Evolutionary conservation across 2,113 vertebrate species (phyloP), one percentile per base, ranked within the genome.

Genomic region (Pongo pygmaeus): DNA sequence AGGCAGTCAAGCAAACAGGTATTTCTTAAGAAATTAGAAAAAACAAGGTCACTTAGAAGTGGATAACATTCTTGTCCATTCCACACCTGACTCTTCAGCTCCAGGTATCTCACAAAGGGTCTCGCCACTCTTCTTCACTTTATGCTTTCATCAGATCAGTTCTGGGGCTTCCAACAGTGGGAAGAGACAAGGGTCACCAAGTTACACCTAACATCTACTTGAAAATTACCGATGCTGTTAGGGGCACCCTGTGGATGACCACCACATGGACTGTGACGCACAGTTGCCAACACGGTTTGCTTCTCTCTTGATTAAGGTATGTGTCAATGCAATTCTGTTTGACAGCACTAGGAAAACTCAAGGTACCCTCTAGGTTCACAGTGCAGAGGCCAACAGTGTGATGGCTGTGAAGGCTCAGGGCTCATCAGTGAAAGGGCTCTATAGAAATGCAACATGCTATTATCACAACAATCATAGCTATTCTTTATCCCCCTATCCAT

Each of bases 401-500:
- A 84, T 30, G 72, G 30, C 35, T 78, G 23, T 69, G 69, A 95
- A 93, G n/a, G 40, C 25, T 59, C 14, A 7, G 64, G 46, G 72
- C 64, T 94, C 48, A 72, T 25, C 64, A 95, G 81, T 59, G 40
- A 95, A 92, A 91, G 94, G 72, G 27, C n/a, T 87, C 77, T 57
- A 75, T 85, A 85, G 93, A 95, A 91, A 96, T 25, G 69, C 9
- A 74, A 38, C 38, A 17, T 55, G 74, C 32, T 84, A 94, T 89
- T 85, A 85, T 61, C 43, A 70, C 84, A 80, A 88, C 1, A 18
- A 75, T 70, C n/a, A 40, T 16, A 84, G 93, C 84, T 88, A 79
- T 93, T 96, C 79, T 97, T 97, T 72, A 95, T 95, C 80, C 87
- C 38, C 90, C 94, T 59, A 79, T 98, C 94, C 94, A 97, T 96